Evolutionary conservation across 2,888 invertebrate genomes (phyloP).

Genomic region (Cartodere bifasciata): DNA sequence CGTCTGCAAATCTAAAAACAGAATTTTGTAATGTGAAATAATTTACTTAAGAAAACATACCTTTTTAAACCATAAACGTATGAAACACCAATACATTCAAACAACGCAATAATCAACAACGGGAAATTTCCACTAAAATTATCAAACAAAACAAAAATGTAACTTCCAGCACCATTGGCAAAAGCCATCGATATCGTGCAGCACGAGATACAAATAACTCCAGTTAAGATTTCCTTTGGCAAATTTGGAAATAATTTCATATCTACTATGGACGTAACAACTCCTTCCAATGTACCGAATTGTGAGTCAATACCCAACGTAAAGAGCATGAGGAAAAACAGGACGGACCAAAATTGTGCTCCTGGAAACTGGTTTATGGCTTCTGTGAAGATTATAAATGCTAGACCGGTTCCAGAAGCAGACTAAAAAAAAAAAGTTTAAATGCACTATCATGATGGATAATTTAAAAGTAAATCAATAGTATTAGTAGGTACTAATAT

Average conservation of each 20-base stretch:
- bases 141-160: conserved; percentile 86
- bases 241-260: conserved; percentile 88
- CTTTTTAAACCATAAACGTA: conserved; percentile 87
- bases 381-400: conserved; percentile 95
- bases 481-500: too few species aligned
- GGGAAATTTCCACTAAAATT: conserved; percentile 91
- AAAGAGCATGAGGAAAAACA: conserved; percentile 95
- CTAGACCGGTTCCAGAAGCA: conserved; percentile 90
- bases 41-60: conserved; percentile 36
- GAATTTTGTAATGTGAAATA: not conserved
- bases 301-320: conserved; percentile 94
- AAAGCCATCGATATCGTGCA: conserved; percentile 80
- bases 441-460: too few species aligned
- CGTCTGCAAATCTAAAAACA: conserved; percentile 67
- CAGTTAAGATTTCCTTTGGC: conserved; percentile 78
- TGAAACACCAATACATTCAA: conserved; percentile 83
- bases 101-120: conserved; percentile 81
- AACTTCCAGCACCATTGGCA: conserved; percentile 86
- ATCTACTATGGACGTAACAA: conserved; percentile 89
- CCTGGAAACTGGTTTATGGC: conserved; percentile 97
- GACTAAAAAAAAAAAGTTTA: conserved; percentile 57
- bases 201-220: conserved; percentile 66
- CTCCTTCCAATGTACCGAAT: conserved; percentile 91
- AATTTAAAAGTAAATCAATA: too few species aligned
- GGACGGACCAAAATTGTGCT: conserved; percentile 89